Evolutionary conservation across 2,888 invertebrate species (phyloP), one percentile per base, ranked within the genome.

Genomic region (Drymonia ruficornis): DNA sequence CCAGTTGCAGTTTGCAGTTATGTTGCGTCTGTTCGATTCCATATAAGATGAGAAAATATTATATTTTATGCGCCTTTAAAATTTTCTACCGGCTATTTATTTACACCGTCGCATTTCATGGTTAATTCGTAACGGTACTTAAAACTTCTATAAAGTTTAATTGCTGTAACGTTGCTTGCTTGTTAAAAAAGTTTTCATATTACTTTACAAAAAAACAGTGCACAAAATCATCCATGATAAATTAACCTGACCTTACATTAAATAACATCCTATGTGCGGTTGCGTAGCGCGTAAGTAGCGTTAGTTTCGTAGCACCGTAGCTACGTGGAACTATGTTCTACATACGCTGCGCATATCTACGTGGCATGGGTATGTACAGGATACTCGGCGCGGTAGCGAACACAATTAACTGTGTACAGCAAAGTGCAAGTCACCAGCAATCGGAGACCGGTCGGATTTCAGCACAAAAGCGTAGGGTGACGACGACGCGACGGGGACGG

Each of bases 391-490:
- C 42, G 54, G 59, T 53, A 59, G 74, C 76, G 76, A 78, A 83
- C 86, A 86, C 81, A 89, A 90, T 90, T 89, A 88, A 86, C 85
- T 84, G 73, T 76, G 76, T 76, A 77, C 79, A 74, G 74, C 73
- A 78, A 89, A 86, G 68, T 83, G 89, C 89, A 86, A 91, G 91
- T 91, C 91, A 91, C 78, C 77, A 77, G 83, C 85, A 88, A 88
- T 87, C 85, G 82, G 77, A 79, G 79, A 75, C 79, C 76, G 80
- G 79, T 86, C 81, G 80, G 86, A 83, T 88, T 89, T 87, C 84
- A 82, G 80, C 79, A 84, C 84, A 88, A 88, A 85, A 78, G 79
- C 78, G 74, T 66, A 75, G 78, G 76, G 82, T 23, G 23, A 23
- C 23, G 23, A n/a, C 70, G 76, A 77, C 80, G 15, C 8, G 36